Evolutionary conservation across 2,113 vertebrate species (phyloP).

Genomic region (Saguinus midas): DNA sequence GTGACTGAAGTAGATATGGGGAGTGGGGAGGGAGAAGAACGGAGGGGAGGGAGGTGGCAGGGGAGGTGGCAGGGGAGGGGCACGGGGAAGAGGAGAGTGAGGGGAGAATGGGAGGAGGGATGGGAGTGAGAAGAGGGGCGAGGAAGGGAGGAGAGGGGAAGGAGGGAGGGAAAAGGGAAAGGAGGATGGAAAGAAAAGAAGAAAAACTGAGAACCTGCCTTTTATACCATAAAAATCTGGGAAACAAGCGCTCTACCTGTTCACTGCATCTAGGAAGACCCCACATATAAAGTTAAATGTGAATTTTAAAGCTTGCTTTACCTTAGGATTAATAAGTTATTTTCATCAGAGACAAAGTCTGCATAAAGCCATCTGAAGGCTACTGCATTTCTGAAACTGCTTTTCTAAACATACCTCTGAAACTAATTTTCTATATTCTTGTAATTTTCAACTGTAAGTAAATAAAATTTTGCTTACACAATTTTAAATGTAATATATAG

Average conservation of each 20-base stretch:
- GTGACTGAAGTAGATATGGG: no score
- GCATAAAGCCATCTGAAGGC: not conserved
- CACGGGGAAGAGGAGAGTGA: no score
- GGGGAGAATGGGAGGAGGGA: no score
- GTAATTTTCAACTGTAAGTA: not conserved
- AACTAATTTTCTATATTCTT: not conserved
- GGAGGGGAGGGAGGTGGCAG: no score
- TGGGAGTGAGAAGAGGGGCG: no score
- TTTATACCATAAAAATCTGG: not conserved
- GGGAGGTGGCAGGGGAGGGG: no score
- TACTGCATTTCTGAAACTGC: not conserved
- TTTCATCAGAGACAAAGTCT: not conserved
- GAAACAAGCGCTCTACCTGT: not conserved
- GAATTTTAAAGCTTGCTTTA: not conserved
- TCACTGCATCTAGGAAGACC: not conserved
- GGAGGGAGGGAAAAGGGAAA: no score
- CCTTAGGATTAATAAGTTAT: not conserved
- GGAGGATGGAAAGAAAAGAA: no score
- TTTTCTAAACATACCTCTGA: not conserved
- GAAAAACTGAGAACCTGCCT: not conserved
- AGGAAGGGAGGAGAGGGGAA: no score
- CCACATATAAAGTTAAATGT: not conserved
- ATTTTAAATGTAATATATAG: not conserved
- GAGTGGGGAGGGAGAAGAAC: no score
- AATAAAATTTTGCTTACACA: not conserved